Base-by-base conservation (phyloP, 1,140 invertebrate genomes). In the Ostrea edulis region DNA sequence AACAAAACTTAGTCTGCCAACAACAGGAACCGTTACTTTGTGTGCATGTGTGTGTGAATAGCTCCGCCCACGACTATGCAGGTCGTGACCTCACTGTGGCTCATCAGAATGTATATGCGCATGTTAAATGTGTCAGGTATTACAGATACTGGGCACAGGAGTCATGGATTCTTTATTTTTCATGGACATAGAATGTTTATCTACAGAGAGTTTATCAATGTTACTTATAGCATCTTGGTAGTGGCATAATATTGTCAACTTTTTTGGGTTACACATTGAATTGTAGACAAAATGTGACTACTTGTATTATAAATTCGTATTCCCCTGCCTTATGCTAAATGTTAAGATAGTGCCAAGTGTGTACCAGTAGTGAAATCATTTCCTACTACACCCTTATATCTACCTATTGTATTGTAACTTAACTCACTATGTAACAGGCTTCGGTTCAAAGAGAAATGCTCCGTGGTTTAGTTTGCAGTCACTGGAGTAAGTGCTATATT, bases 1-100 rank as follows among this genome's bases (percentile, higher is more conserved):
- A 89, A 89, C 53, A 62, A 85, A 54, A 85, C 83, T 85, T 62
- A 85, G 82, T 53, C 82, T 51, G 17, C 25, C 22, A 51, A 58
- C 17, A 55, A 58, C 51, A 85, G 55, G 83, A 85, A 58, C 53
- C 62, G 55, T 85, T 58, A 54, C 14, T 85, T 85, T 52, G 53
- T 85, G 83, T 85, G 83, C 53, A 55, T 85, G 83, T 54, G 53
- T 85, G 83, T 85, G 55, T 83, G 82, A 77, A 77, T 77, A 77
- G 68, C 68, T 77, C 68, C 68, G 68, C 68, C 68, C 68, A 77
- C 68, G 68, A 77, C 68, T 9, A 44, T 44, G 25, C 29, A 77
- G 68, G 68, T 77, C 68, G 68, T 77, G 68, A 77, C 68, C 68
- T 77, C 68, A 77, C 68, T 77, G 68, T 77, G 68, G 68, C 68